These are phyloP conservation scores for Rhagologus leucostigma DNA, from an alignment of 2,113 vertebrate species.

Conservation along the genomic window DNA sequence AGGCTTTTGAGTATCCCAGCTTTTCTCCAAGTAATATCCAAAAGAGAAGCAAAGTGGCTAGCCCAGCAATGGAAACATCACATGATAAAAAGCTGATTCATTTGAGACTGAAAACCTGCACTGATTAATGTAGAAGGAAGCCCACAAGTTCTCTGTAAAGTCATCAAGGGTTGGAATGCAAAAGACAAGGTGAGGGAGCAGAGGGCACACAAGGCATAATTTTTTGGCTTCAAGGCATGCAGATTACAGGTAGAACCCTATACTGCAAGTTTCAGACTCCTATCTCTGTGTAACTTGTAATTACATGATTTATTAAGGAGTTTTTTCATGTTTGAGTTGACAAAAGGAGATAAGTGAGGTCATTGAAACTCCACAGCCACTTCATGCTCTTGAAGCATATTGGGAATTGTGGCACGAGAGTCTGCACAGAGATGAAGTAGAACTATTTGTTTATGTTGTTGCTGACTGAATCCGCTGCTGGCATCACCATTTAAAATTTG, in stretches of 20 bases:
- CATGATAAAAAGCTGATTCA: background rate
- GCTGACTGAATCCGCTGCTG: background rate
- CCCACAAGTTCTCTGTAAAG: background rate
- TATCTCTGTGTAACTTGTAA: constrained; percentile 38
- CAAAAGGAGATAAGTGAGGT: constrained; percentile 12
- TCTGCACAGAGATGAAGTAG: background rate
- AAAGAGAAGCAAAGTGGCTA: background rate
- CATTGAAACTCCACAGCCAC: constrained; percentile 27
- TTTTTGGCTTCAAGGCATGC: background rate
- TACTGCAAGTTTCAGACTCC: background rate
- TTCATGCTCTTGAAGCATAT: background rate
- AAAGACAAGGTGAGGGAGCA: background rate
- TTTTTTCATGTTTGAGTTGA: constrained; percentile 30
- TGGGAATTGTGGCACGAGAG: background rate
- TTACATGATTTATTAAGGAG: constrained; percentile 26
- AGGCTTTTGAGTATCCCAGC: background rate
- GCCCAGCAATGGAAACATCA: background rate
- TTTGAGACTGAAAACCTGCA: background rate
- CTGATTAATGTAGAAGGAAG: background rate
- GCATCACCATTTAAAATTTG: background rate
- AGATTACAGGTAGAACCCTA: background rate
- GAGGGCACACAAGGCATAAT: background rate
- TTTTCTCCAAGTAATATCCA: background rate
- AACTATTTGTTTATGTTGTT: background rate
- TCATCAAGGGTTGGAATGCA: background rate